phyloP scores from a whole-genome alignment of 2,888 invertebrate genomes.

The Dicyrtoma fusca region DNA sequence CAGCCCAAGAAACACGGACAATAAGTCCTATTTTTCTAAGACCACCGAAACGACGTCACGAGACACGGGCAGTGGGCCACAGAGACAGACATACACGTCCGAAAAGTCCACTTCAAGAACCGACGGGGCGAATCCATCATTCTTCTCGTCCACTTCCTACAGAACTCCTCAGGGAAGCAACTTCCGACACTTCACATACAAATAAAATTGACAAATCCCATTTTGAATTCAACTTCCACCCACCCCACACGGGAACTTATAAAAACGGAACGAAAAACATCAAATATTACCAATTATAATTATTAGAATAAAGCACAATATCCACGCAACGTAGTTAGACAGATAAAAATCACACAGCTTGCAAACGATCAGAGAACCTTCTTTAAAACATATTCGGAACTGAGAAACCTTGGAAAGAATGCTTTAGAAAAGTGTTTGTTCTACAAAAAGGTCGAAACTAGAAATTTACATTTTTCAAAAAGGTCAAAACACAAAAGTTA shows the following conservation, averaged over 20 bases:
- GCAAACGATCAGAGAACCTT: no score
- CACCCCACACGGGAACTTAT: no score
- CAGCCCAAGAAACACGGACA: conserved; percentile 32
- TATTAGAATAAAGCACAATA: not conserved
- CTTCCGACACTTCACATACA: conserved; percentile 50
- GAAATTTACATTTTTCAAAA: no score
- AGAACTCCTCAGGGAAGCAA: conserved; percentile 51
- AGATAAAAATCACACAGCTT: no score
- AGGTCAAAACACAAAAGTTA: no score
- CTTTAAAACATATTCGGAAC: no score
- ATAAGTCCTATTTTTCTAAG: conserved; percentile 18
- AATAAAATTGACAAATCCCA: no score
- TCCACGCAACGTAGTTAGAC: not conserved
- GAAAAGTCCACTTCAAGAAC: conserved; percentile 40
- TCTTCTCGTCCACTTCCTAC: conserved; percentile 48
- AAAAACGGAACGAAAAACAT: not conserved
- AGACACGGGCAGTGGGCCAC: conserved; percentile 52
- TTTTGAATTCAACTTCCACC: no score
- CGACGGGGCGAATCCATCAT: conserved; percentile 46
- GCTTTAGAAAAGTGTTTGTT: no score
- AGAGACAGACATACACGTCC: conserved; percentile 46
- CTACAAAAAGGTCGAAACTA: no score
- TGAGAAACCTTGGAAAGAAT: no score
- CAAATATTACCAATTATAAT: not conserved
- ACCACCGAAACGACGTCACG: conserved; percentile 47